Percentiles rank a stretch among this genome's conserved stretches.
These are phyloP conservation scores for Zootoca vivipara DNA, from an alignment of 2,113 vertebrate species.

Conservation along the genomic window DNA sequence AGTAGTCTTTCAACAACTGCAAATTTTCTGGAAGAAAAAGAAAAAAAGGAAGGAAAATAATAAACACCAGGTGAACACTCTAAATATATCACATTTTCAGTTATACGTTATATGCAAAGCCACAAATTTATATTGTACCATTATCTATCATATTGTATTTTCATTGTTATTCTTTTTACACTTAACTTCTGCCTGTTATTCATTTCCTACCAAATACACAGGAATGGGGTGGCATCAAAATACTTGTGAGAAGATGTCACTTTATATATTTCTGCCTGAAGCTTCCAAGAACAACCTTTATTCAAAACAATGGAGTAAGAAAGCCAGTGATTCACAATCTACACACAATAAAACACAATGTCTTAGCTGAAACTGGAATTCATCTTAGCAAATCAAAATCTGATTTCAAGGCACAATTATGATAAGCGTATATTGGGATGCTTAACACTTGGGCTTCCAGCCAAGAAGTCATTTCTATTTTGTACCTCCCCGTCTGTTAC, in stretches of 20 bases:
- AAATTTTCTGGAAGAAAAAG: not conserved
- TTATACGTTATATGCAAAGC: not conserved
- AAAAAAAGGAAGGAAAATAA: not conserved
- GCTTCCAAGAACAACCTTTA: not conserved
- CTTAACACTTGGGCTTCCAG: not conserved
- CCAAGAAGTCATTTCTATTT: not conserved
- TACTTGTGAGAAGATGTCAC: not conserved
- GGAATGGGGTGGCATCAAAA: not conserved
- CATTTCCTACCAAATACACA: not conserved
- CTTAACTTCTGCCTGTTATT: not conserved
- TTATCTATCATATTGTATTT: not conserved
- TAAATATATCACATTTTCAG: not conserved
- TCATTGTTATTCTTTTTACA: not conserved
- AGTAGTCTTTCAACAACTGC: not conserved
- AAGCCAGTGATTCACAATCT: not conserved
- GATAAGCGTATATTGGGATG: not conserved
- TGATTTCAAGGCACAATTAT: constrained; percentile 28
- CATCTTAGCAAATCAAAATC: constrained; percentile 3
- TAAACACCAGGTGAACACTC: not conserved
- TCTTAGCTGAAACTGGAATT: not conserved
- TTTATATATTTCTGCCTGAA: not conserved
- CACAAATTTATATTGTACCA: no score
- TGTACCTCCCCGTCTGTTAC: not conserved
- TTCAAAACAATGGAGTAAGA: not conserved
- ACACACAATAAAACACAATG: not conserved